Conservation (phyloP, 1,140 invertebrate species). For the Dolichoris vasculosae region DNA sequence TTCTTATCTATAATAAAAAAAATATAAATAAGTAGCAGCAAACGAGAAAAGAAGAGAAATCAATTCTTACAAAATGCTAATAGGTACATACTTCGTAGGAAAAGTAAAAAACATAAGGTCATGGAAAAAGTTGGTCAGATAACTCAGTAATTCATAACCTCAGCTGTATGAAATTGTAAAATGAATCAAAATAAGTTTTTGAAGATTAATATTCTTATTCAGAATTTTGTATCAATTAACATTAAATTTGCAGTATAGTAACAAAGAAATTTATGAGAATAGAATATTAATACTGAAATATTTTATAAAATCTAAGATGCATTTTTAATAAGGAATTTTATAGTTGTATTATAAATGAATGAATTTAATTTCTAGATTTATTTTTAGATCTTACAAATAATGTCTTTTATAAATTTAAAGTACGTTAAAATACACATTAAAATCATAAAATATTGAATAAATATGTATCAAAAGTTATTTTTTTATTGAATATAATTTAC, state of each 20-base stretch:
- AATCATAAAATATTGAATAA: too few species aligned
- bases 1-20: not conserved
- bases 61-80: not conserved
- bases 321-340: too few species aligned
- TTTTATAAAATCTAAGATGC: not conserved
- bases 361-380: too few species aligned
- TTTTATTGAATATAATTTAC: too few species aligned
- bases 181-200: not conserved
- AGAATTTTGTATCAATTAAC: not conserved
- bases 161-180: conserved; percentile 14
- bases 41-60: not conserved
- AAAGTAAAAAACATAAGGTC: not conserved
- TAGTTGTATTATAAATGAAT: too few species aligned
- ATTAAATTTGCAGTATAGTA: not conserved
- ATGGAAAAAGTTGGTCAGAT: conserved; percentile 29
- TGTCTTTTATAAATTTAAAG: not conserved
- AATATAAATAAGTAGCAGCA: not conserved
- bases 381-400: not conserved
- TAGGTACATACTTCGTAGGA: not conserved
- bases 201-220: not conserved
- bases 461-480: too few species aligned
- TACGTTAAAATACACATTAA: too few species aligned
- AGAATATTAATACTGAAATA: not conserved
- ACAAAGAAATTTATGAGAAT: not conserved
- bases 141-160: conserved; percentile 42